Evolutionary conservation across 2,113 vertebrate species (phyloP).

Genomic region (Camelus bactrianus): DNA sequence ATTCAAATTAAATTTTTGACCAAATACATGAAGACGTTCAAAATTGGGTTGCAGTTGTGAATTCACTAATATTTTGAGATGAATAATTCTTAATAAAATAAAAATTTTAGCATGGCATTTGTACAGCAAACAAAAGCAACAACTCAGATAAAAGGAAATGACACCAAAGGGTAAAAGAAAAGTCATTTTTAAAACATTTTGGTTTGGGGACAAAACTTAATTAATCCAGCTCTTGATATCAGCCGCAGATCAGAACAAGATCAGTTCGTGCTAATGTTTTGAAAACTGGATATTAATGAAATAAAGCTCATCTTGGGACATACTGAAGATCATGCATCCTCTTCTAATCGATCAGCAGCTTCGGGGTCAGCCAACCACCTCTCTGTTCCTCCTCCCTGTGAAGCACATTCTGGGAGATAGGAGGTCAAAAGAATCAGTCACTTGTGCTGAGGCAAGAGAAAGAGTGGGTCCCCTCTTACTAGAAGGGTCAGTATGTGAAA

Average conservation of each 20-base stretch:
- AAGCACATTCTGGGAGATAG: neutral
- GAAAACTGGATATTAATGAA: neutral
- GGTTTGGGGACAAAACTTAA: neutral
- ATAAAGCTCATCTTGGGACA: neutral
- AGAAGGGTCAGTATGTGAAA: neutral
- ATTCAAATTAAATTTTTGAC: neutral
- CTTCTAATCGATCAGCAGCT: neutral
- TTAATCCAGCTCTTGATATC: neutral
- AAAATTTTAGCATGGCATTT: neutral
- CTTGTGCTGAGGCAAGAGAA: neutral
- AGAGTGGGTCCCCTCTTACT: neutral
- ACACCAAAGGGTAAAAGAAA: neutral
- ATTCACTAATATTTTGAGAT: conserved; percentile 2
- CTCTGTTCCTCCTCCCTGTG: neutral
- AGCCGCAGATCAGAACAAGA: neutral
- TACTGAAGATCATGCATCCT: neutral
- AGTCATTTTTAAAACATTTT: neutral
- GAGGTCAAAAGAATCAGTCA: neutral
- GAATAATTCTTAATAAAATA: neutral
- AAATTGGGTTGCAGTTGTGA: neutral
- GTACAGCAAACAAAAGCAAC: neutral
- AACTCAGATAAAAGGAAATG: neutral
- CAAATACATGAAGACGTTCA: neutral
- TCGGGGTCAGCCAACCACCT: neutral
- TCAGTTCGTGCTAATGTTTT: neutral